These are phyloP conservation scores for Chaetogeoica ovagalla DNA, from an alignment of 2,888 invertebrate species.

Conservation along the genomic window DNA sequence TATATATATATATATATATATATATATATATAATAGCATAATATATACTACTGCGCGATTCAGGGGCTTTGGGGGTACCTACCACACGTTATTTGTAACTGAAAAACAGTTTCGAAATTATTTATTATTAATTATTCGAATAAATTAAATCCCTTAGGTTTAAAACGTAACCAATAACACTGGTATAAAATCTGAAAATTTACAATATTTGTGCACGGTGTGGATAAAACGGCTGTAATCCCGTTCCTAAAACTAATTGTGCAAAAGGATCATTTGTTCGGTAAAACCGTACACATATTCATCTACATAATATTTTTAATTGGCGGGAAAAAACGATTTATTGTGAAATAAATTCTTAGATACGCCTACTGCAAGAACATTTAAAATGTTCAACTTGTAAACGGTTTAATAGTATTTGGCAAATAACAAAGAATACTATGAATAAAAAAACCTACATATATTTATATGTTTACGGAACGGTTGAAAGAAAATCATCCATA, in stretches of 20 bases:
- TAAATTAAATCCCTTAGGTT: constrained; percentile 10
- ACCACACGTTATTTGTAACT: background rate
- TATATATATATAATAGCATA: no score
- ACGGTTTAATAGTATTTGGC: background rate
- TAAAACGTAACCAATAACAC: constrained; percentile 23
- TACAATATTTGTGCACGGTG: background rate
- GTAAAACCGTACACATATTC: constrained; percentile 1
- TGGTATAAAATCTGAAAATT: constrained; percentile 14
- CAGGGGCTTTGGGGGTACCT: background rate
- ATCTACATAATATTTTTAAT: background rate
- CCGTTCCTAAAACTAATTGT: constrained; percentile 10
- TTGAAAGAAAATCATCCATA: constrained; percentile 13
- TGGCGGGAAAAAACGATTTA: background rate
- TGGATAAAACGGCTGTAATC: constrained; percentile 1
- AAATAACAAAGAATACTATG: background rate
- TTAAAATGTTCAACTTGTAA: background rate
- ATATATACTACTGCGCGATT: background rate
- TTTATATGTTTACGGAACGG: background rate
- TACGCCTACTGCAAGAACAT: background rate
- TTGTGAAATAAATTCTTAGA: background rate
- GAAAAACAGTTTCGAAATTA: background rate
- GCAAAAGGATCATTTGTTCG: background rate
- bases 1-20: no score
- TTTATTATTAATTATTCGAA: constrained; percentile 16
- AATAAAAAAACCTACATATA: background rate